Evolutionary conservation across 2,113 vertebrate genomes (phyloP).

Genomic region (Marmota flaviventris): DNA sequence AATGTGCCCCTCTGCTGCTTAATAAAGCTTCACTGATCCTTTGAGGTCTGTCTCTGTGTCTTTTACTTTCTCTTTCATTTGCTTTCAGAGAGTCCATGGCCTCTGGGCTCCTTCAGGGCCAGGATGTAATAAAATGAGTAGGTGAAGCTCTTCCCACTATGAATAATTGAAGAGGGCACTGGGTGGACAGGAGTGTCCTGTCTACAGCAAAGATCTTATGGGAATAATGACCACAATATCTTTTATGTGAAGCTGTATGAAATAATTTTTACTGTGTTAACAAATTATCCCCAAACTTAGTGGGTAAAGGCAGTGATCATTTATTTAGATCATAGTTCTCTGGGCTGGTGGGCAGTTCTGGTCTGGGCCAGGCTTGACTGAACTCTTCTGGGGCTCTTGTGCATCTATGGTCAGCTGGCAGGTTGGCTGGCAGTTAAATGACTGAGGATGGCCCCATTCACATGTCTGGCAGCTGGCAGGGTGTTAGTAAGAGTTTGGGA

Average conservation of each 20-base stretch:
- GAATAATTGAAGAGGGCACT: neutral
- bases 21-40: no score
- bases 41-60: no score
- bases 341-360: neutral
- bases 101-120: neutral
- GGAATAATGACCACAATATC: neutral
- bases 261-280: slow-evolving; percentile 20
- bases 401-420: neutral
- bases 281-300: neutral
- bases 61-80: no score
- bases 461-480: neutral
- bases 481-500: slow-evolving; percentile 53
- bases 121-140: neutral
- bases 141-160: neutral
- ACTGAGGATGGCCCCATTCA: neutral
- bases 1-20: no score
- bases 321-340: neutral
- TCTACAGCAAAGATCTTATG: neutral
- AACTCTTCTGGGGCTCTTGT: neutral
- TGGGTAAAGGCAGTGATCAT: neutral
- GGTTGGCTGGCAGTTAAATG: neutral
- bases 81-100: neutral
- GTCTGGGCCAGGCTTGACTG: slow-evolving; percentile 27
- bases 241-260: neutral
- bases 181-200: neutral